Base-by-base conservation (phyloP, 2,113 vertebrate genomes). In the Irena cyanogastra region DNA sequence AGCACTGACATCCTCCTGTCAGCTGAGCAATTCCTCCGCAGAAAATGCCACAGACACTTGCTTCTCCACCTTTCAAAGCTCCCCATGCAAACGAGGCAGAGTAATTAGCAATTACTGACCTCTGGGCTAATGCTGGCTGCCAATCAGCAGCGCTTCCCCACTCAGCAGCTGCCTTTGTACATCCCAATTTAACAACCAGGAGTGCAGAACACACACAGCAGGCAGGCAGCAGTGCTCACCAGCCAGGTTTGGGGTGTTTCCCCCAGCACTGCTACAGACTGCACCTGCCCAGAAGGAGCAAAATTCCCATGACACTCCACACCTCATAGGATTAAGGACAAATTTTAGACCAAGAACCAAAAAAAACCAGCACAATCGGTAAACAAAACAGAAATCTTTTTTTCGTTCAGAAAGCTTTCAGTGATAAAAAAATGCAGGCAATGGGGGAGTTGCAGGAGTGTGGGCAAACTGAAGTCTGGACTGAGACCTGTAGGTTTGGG, bases 31-130 rank as follows among this genome's bases (percentile, higher is more conserved):
- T 97, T 96, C 94, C 90, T 92, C 81, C 95, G 92, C 90, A 94
- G 93, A 92, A 98, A 97, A 96, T 65, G 95, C 94, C 94, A 97
- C 83, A 91, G 87, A 95, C 53, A 56, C 79, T 97, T 97, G 87
- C 90, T 85, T 57, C 95, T 71, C 72, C 60, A 69, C 93, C 91
- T 95, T 96, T 97, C 96, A 98, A 93, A 97, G 91, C 80, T 89
- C 59, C 72, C 93, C 79, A 96, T 97, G 96, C 93, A 98, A 96
- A 98, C 33, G 37, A 97, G 60, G 77, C 15, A 80, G 35, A 83
- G 76, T 91, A 97, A 97, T 98, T 97, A 98, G 90, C 70, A n/a
- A n/a, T n/a, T n/a, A 24, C 59, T 97, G 97, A 97, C 97, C 97
- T 98, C 97, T 87, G 49, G 45, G 65, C 74, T 93, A 81, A 95